Conservation (phyloP, 2,113 vertebrate genomes). For the Riparia riparia region DNA sequence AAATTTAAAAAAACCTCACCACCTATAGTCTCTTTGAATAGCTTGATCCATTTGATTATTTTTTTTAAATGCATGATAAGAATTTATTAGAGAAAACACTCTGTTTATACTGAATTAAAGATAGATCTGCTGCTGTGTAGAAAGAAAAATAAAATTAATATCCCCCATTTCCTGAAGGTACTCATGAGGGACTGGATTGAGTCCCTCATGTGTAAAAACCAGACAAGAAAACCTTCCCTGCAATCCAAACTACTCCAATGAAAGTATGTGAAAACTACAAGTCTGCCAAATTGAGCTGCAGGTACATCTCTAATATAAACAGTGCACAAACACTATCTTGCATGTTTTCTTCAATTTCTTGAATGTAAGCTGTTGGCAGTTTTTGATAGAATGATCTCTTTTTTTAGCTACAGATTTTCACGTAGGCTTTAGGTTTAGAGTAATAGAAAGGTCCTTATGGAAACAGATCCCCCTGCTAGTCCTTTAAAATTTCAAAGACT, state of each 20-base stretch:
- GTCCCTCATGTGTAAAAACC: not conserved
- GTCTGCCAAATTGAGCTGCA: not conserved
- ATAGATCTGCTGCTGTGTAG: not conserved
- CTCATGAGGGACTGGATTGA: not conserved
- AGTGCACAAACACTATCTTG: not conserved
- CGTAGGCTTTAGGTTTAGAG: not conserved
- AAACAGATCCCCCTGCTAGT: not conserved
- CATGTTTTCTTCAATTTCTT: not conserved
- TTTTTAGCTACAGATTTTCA: not conserved
- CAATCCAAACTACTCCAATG: not conserved
- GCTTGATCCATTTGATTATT: not conserved
- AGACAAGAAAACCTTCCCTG: not conserved
- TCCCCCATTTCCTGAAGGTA: not conserved
- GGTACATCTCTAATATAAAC: not conserved
- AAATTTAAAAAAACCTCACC: not conserved
- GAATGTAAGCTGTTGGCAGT: accelerated
- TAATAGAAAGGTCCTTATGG: not conserved
- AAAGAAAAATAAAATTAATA: not conserved
- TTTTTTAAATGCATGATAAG: not conserved
- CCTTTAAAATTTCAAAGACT: not conserved
- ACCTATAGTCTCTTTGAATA: not conserved
- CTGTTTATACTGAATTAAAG: not conserved
- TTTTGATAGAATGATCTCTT: not conserved
- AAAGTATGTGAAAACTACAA: not conserved
- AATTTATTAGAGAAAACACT: not conserved